Evolutionary conservation across 2,888 invertebrate species (phyloP).

Genomic region (Nephrotoma guestfalica): DNA sequence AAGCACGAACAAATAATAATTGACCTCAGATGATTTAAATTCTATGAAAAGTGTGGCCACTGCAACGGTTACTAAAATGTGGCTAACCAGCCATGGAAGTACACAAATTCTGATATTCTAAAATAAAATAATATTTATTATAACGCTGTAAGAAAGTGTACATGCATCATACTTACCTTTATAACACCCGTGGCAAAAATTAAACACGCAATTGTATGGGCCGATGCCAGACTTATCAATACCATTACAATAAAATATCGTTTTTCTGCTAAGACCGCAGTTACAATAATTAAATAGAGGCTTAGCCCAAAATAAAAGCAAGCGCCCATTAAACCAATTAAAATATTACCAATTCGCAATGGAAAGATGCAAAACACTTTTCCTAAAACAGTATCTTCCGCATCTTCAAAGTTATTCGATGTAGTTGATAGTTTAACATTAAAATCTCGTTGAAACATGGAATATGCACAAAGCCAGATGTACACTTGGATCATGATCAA

Average conservation of each 20-base stretch:
- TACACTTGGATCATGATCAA: not conserved
- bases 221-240: not conserved
- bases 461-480: not conserved
- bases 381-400: not conserved
- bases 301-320: not conserved
- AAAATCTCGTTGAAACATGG: not conserved
- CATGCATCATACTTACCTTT: not conserved
- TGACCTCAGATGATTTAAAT: too few relatives aligned
- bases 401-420: not conserved
- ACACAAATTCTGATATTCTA: not conserved
- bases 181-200: not conserved
- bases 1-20: not conserved
- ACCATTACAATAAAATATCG: not conserved
- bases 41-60: not conserved
- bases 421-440: too few relatives aligned
- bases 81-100: not conserved
- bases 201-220: not conserved
- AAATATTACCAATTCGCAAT: not conserved
- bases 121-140: not conserved
- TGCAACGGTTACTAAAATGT: not conserved
- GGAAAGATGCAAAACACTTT: not conserved
- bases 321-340: not conserved
- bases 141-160: not conserved
- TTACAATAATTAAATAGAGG: not conserved
- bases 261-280: not conserved